Evolutionary conservation across 1,140 invertebrate species (phyloP), one percentile per base, ranked within the genome.

Genomic region (Xylocopa sonorina): DNA sequence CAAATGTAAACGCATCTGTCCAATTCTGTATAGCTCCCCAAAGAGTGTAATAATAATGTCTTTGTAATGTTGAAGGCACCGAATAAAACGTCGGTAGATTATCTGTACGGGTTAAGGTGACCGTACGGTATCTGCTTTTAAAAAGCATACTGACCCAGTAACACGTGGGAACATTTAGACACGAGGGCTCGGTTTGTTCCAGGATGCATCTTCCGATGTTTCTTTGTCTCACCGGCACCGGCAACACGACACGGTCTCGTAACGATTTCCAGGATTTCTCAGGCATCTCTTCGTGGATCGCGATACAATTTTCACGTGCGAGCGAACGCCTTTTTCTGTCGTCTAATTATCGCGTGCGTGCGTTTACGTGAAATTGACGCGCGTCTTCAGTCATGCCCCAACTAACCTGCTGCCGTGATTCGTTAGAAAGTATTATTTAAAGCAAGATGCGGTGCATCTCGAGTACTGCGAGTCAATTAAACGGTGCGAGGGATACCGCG

Each of bases 91-190:
- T 84, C 69, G 16, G 55, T 58, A 82, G 81, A 83, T 83, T 80
- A 83, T 68, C 68, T 48, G n/a, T n/a, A 34, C 46, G 50, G 81
- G 78, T 83, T 83, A 71, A 83, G 84, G 84, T 83, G 84, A 83
- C 85, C 77, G 82, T 87, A 87, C 85, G 85, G 84, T 87, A 87
- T 84, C 41, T 66, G 68, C 64, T 66, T 86, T 83, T 81, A 86
- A 86, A 86, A 87, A 87, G 84, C 86, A 86, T 87, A 87, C 73
- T 87, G 85, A 87, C 85, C 85, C 78, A 86, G 84, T 87, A 87
- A 87, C 68, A 87, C 85, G 85, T 87, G 85, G 84, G 85, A 87
- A 87, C 74, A 72, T 80, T 87, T 86, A 87, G 78, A 83, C 74
- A 63, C 69, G 32, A 43, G n/a, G 43, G 80, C 77, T 74, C 83